Percentiles rank a stretch among this genome's conserved stretches.
Evolutionary conservation across 2,888 invertebrate species (phyloP).

Genomic region (Meteorus cinctellus): DNA sequence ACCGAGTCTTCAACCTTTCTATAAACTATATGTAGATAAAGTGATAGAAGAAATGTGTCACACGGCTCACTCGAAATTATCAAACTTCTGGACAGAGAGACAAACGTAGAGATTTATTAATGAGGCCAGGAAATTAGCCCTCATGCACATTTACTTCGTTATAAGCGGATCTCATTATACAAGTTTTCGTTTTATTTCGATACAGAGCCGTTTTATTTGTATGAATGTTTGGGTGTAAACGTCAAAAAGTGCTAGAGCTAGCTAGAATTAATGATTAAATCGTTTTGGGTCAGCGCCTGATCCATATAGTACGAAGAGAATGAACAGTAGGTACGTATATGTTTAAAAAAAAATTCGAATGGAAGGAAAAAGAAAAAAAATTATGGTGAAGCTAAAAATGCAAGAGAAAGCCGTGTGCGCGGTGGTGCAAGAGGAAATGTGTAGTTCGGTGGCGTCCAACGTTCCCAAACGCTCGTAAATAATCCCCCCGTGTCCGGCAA

Average conservation of each 20-base stretch:
- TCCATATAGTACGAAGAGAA: constrained; percentile 17
- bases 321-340: constrained; percentile 7
- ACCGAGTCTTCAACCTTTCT: constrained; percentile 35
- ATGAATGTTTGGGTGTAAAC: background rate
- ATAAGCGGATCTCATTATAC: no score
- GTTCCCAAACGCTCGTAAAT: constrained; percentile 44
- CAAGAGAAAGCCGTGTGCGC: constrained; percentile 20
- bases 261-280: constrained; percentile 28
- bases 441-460: constrained; percentile 32
- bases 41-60: constrained; percentile 8
- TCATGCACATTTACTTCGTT: background rate
- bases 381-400: constrained; percentile 25
- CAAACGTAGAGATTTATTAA: background rate
- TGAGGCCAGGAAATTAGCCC: background rate
- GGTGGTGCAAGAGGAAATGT: constrained; percentile 14
- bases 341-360: background rate
- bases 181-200: background rate
- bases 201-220: background rate
- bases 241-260: constrained; percentile 23
- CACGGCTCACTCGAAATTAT: constrained; percentile 11
- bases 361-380: background rate
- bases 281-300: constrained; percentile 15
- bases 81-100: constrained; percentile 12
- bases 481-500: constrained; percentile 41
- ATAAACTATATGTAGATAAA: background rate